Evolutionary conservation across 2,888 invertebrate genomes (phyloP).

Genomic region (Acronicta leporina): DNA sequence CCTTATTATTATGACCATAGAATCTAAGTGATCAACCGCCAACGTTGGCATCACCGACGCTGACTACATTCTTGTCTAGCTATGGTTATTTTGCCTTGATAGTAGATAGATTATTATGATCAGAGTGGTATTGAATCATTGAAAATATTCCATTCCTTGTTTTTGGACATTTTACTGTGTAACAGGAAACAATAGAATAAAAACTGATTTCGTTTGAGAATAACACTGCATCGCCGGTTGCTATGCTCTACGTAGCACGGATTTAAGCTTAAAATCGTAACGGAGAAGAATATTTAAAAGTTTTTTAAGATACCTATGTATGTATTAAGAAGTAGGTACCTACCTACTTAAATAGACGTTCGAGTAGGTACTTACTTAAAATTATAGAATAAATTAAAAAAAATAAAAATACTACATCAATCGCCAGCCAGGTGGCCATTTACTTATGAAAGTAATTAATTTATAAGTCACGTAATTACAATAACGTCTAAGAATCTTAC

Average conservation of each 20-base stretch:
- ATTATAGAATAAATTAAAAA: no score
- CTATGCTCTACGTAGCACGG: conserved; percentile 20
- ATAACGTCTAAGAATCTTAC: no score
- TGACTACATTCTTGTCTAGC: background rate
- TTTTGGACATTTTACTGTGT: conserved; percentile 20
- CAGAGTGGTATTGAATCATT: no score
- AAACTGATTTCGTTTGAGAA: conserved; percentile 33
- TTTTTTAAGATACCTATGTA: no score
- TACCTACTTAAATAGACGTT: no score
- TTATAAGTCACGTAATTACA: no score
- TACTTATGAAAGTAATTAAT: no score
- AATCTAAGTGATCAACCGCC: background rate
- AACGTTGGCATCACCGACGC: background rate
- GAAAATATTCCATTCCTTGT: background rate
- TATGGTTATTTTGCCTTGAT: background rate
- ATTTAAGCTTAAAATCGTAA: conserved; percentile 24
- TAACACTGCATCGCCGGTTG: conserved; percentile 43
- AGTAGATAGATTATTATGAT: background rate
- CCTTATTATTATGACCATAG: background rate
- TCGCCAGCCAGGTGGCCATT: no score
- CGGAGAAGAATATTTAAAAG: conserved; percentile 6
- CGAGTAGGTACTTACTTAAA: no score
- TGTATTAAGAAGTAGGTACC: no score
- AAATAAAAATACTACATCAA: no score
- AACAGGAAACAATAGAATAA: conserved; percentile 30